A percentile compares a stretch with the other conserved stretches of the same genome.
Conservation (phyloP, 2,888 invertebrate genomes). For the Clepsis dumicolana region DNA sequence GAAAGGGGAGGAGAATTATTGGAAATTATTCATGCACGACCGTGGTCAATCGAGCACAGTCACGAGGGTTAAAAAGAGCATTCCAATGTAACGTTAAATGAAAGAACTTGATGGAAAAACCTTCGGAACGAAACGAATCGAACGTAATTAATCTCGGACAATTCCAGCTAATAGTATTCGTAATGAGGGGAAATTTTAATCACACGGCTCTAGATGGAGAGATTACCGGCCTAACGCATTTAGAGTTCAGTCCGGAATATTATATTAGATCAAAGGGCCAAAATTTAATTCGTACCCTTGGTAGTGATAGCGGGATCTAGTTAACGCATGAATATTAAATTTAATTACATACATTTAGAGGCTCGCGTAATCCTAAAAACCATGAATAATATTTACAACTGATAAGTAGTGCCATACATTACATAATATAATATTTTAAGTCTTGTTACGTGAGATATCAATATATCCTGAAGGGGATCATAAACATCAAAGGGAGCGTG, state of each 20-base stretch:
- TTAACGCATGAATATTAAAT: constrained; percentile 69
- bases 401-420: constrained; percentile 23
- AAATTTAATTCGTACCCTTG: constrained; percentile 67
- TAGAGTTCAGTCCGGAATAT: constrained; percentile 65
- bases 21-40: constrained; percentile 55
- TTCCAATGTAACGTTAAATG: constrained; percentile 26
- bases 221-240: constrained; percentile 60
- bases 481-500: constrained; percentile 41
- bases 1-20: constrained; percentile 53
- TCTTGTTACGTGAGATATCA: constrained; percentile 24
- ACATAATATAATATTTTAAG: no score
- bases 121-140: constrained; percentile 44
- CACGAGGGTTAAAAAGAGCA: constrained; percentile 39
- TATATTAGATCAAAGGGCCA: constrained; percentile 68
- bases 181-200: constrained; percentile 65
- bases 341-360: constrained; percentile 56
- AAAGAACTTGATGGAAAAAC: constrained; percentile 41
- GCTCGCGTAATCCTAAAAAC: constrained; percentile 31
- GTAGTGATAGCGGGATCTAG: constrained; percentile 60
- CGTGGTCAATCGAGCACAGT: constrained; percentile 47
- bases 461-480: constrained; percentile 31
- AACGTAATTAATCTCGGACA: constrained; percentile 50
- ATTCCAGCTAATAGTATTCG: constrained; percentile 53
- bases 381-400: constrained; percentile 37
- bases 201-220: constrained; percentile 52